These are phyloP conservation scores for Actinemys pallida DNA, from an alignment of 2,113 vertebrate genomes.

Conservation along the genomic window DNA sequence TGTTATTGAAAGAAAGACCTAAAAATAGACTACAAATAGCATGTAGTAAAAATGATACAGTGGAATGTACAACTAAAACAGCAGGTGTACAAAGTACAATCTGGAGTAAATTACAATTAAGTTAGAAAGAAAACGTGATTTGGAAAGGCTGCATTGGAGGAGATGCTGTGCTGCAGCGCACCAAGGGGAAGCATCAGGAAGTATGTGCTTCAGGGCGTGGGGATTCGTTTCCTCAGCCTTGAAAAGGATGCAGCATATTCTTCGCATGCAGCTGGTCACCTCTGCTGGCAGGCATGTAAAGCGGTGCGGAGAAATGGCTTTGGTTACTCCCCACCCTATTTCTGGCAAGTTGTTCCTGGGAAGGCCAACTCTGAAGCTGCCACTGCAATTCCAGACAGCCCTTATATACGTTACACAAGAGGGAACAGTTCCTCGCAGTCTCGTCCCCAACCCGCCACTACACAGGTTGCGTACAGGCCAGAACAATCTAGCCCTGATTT, in stretches of 20 bases:
- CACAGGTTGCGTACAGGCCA: rapidly evolving
- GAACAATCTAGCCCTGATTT: rapidly evolving
- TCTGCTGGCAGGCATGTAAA: background rate
- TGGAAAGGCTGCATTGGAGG: background rate
- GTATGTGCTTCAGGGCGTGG: background rate
- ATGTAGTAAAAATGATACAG: background rate
- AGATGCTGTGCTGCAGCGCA: background rate
- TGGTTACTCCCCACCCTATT: background rate
- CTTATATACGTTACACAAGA: rapidly evolving
- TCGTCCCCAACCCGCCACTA: background rate
- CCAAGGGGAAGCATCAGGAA: rapidly evolving
- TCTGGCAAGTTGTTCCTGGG: background rate
- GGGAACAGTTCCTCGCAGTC: rapidly evolving
- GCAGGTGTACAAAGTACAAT: background rate
- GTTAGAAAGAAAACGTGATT: background rate
- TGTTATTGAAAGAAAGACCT: background rate
- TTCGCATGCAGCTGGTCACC: background rate
- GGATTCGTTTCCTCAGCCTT: background rate
- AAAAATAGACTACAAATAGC: constrained; percentile 14
- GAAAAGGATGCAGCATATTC: background rate
- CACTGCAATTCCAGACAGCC: rapidly evolving
- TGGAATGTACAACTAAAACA: background rate
- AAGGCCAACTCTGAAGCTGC: background rate
- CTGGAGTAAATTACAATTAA: background rate
- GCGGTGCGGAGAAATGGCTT: rapidly evolving